Base-by-base conservation (phyloP, 2,888 invertebrate genomes). In the Ptychoptera albimana region DNA sequence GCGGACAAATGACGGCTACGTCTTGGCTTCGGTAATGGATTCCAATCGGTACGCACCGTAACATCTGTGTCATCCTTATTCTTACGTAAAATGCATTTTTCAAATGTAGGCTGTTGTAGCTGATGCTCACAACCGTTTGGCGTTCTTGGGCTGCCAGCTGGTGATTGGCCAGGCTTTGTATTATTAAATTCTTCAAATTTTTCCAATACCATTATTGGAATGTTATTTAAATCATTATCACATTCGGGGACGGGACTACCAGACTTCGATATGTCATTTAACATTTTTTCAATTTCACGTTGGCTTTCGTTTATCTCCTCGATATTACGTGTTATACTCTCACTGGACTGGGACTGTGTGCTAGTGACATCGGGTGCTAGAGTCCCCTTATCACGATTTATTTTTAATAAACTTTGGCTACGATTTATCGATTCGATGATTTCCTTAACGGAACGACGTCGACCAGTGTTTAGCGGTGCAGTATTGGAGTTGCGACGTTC, bases 391-490 rank as follows among this genome's bases (percentile, higher is more conserved):
- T 51, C 49, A 38, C 50, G 52, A 40, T 60, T 58, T 13, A 61
- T 58, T 45, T 60, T 59, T 15, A 65, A 52, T 10, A 64, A 47
- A 42, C 55, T 53, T 50, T 65, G 64, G 49, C 58, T 63, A 36
- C 60, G 55, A 51, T 63, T 65, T 8, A 65, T 65, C 8, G 65
- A 64, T 44, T 64, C 66, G 43, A 66, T 66, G 15, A 64, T 63
- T 43, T 54, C 54, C 39, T 50, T 51, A 30, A 54, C 54, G 2
- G 54, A 52, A 29, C 50, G 47, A 29, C 51, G 46, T 10, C 50
- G 43, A 39, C 47, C 48, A 30, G 43, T 40, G 10, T 43, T 38
- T 13, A 39, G 29, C 34, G 43, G 45, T 31, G 45, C 32, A 41
- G 32, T 14, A 32, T 12, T 5, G 8, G 34, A 15, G 16, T 42